Base-by-base conservation (phyloP, 2,888 invertebrate species). In the Scaptomyza cyrtandrae region DNA sequence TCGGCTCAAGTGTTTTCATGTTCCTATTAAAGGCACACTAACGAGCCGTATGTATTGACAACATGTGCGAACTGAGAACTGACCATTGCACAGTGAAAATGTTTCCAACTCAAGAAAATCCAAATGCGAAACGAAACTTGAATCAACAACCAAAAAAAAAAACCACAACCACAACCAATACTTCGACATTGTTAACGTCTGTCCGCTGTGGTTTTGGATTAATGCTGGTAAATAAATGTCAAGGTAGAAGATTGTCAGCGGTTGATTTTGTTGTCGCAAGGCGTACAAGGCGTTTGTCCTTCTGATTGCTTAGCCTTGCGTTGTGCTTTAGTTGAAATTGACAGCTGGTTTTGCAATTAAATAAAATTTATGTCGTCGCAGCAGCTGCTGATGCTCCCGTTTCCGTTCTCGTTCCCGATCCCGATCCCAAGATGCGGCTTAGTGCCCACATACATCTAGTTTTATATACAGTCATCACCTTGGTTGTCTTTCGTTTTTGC, bases 261-360 rank as follows among this genome's bases (percentile, higher is more conserved):
- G 44, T 67, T 71, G 78, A 69, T 57, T 71, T 74, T 76, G 63
- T 67, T 65, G 59, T 57, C 61, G 43, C 19, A 41, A 50, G 41
- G 39, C 54, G 35, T 41, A 14, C 39, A 14, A 41, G 41, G 41
- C 41, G 16, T 41, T 41, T 48, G 56, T 58, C 52, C 60, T 58
- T 49, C 39, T 44, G 31, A 13, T 41, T 27, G 13, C 29, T 54
- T 53, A 52, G 24, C 62, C 41, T 53, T 60, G 41, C 27, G 31
- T 59, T 52, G 37, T 50, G 68, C 45, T 41, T 80, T 84, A 72
- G 85, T 68, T 69, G 69, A 85, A 88, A 85, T 78, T 87, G 85
- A 86, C 88, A 85, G 80, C 71, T 88, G 80, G 81, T 77, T 75
- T 88, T 88, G 83, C 80, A 85, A 85, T 85, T 85, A 85, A 86